Percentiles rank a stretch among this genome's conserved stretches.
phyloP scores from a whole-genome alignment of 2,888 invertebrate genomes.

The Hyposoter dolosus region DNA sequence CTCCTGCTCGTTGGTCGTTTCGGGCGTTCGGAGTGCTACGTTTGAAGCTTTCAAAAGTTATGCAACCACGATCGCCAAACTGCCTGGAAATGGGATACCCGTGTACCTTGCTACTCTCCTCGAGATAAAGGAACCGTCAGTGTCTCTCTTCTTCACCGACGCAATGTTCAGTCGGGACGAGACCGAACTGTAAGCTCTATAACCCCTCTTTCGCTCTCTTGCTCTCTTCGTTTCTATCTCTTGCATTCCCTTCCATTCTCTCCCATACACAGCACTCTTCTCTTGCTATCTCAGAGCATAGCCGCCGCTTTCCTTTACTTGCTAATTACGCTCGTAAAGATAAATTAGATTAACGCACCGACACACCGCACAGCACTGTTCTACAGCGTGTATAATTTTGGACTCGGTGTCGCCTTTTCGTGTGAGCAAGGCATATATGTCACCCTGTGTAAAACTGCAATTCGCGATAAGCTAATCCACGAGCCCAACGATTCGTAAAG shows the following conservation, averaged over 20 bases:
- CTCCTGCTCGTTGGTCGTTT: slow-evolving; percentile 9
- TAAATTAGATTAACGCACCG: slow-evolving; percentile 80
- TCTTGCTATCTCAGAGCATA: slow-evolving; percentile 38
- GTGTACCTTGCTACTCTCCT: slow-evolving; percentile 81
- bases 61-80: slow-evolving; percentile 75
- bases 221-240: neutral
- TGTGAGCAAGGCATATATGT: slow-evolving; percentile 41
- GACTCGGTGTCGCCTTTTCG: slow-evolving; percentile 27
- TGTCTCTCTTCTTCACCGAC: slow-evolving; percentile 63
- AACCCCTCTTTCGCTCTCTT: slow-evolving; percentile 10
- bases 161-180: slow-evolving; percentile 40
- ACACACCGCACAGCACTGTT: slow-evolving; percentile 32
- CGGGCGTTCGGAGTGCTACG: slow-evolving; percentile 25
- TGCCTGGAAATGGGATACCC: slow-evolving; percentile 82
- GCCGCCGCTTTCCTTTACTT: slow-evolving; percentile 68
- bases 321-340: slow-evolving; percentile 82
- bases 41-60: slow-evolving; percentile 63
- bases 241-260: slow-evolving; percentile 10
- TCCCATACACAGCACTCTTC: slow-evolving; percentile 45
- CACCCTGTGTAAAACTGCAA: slow-evolving; percentile 49
- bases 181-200: slow-evolving; percentile 44
- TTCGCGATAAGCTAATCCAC: slow-evolving; percentile 47
- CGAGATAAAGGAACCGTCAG: slow-evolving; percentile 79
- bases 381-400: slow-evolving; percentile 42
- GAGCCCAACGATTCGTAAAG: slow-evolving; percentile 12